Conservation (phyloP, 2,797 vertebrate species). For the Spinibarbus caldwelli region DNA sequence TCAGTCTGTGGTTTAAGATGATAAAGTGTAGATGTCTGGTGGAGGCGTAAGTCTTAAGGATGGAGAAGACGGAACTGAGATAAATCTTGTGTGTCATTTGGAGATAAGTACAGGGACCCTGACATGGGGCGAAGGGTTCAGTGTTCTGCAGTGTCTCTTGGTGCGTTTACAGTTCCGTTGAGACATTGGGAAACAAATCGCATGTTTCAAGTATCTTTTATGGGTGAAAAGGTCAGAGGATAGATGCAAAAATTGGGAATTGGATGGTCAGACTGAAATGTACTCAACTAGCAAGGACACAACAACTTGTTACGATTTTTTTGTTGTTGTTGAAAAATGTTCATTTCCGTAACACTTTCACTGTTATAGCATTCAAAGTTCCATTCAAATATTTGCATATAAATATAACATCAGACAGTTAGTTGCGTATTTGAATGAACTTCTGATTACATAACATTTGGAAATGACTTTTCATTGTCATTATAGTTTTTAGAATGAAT, state of each 20-base stretch:
- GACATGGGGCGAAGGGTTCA: constrained; percentile 6
- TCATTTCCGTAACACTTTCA: background rate
- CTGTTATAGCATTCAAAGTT: background rate
- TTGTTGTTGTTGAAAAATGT: background rate
- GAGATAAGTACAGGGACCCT: background rate
- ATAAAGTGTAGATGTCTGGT: constrained; percentile 16
- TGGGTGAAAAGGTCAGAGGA: constrained; percentile 31
- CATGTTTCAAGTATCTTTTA: constrained; percentile 36
- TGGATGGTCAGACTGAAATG: background rate
- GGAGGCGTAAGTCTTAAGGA: constrained; percentile 19
- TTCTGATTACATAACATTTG: background rate
- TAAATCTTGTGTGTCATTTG: constrained; percentile 27
- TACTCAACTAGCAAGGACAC: background rate
- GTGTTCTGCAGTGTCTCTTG: constrained; percentile 35
- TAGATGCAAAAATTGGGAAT: background rate
- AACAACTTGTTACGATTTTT: background rate
- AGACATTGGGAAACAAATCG: constrained; percentile 40
- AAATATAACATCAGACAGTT: background rate
- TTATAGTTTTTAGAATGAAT: background rate
- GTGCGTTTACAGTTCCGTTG: constrained; percentile 24
- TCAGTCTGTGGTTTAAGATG: constrained; percentile 11
- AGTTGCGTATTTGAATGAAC: background rate
- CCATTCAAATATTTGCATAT: background rate
- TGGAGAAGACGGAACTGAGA: background rate
- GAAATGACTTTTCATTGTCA: background rate